Conservation (phyloP, 2,888 invertebrate genomes). For the Apantesis nais region DNA sequence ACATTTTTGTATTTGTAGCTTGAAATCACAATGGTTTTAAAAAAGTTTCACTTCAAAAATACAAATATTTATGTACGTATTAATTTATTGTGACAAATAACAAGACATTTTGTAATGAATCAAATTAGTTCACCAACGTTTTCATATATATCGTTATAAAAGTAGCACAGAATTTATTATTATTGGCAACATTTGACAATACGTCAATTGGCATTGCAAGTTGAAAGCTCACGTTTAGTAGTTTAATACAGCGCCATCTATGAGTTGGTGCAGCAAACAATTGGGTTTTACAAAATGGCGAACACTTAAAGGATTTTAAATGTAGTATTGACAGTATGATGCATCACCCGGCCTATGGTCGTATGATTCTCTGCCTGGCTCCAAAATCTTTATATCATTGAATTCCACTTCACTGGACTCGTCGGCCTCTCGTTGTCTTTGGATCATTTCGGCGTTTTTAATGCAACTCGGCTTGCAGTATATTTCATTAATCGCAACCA, state of each 20-base stretch:
- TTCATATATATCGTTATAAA: constrained; percentile 13
- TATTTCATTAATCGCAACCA: constrained; percentile 69
- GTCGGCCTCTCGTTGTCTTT: constrained; percentile 14
- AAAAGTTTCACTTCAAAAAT: too few relatives aligned
- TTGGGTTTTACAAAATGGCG: too few relatives aligned
- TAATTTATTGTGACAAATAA: background rate
- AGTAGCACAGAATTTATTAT: constrained; percentile 5
- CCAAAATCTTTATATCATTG: constrained; percentile 21
- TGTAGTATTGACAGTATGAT: constrained; percentile 1
- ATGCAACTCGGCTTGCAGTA: constrained; percentile 69
- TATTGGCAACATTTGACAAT: constrained; percentile 27
- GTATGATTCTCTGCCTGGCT: constrained; percentile 2
- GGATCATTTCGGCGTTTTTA: constrained; percentile 30
- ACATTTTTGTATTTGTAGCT: too few relatives aligned
- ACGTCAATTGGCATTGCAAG: background rate
- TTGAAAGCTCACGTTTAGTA: background rate
- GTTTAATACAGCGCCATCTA: constrained; percentile 14
- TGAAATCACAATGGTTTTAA: too few relatives aligned
- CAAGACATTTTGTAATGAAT: background rate
- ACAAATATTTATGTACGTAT: background rate
- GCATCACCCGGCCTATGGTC: constrained; percentile 9
- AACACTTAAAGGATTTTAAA: background rate
- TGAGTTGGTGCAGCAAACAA: background rate
- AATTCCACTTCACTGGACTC: constrained; percentile 34
- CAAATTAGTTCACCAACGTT: constrained; percentile 43